Evolutionary conservation across 1,140 invertebrate genomes (phyloP), one percentile per base, ranked within the genome.

Genomic region (Drosophila sp.): DNA sequence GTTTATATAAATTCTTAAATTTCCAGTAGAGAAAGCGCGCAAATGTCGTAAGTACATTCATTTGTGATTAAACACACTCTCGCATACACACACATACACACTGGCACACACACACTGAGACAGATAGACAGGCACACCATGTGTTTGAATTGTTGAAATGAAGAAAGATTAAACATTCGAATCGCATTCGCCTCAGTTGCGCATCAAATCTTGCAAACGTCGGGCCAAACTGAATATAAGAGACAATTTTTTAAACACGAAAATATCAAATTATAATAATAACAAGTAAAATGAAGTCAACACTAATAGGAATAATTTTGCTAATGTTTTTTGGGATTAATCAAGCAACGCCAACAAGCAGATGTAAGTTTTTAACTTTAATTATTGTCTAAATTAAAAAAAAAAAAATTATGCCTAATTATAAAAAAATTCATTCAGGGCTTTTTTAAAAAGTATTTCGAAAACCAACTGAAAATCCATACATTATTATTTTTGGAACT

Each of bases 191-290:
- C 21, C 32, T 89, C 83, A 87, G 83, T 87, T 69, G 83, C 73
- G 61, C 61, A 76, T 67, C 66, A 71, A 78, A 72, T 83, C 87
- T 86, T 76, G 75, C 75, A 87, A 87, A 78, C 78, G 76, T 82
- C 78, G 75, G 78, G 63, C 59, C 45, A 63, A 50, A 14, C 7
- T n/a, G 11, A 13, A 38, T 13, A 4, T 13, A 38, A 38, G 36
- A 38, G 11, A 38, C 8, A 38, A 38, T 11, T 9, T 38, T 3
- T 5, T 16, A 16, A 18, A 18, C 8, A 43, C 6, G 4, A 34
- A 18, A 57, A 51, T 27, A 29, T 18, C n/a, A 51, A 32, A n/a
- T 7, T 13, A 58, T n/a, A 18, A 34, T 45, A 13, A 29, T 16
- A 16, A 32, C 32, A 36, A 43, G 11, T 0, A 48, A 54, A 25